Conservation (phyloP, 2,888 invertebrate species). For the Yponomeuta plumbellus region DNA sequence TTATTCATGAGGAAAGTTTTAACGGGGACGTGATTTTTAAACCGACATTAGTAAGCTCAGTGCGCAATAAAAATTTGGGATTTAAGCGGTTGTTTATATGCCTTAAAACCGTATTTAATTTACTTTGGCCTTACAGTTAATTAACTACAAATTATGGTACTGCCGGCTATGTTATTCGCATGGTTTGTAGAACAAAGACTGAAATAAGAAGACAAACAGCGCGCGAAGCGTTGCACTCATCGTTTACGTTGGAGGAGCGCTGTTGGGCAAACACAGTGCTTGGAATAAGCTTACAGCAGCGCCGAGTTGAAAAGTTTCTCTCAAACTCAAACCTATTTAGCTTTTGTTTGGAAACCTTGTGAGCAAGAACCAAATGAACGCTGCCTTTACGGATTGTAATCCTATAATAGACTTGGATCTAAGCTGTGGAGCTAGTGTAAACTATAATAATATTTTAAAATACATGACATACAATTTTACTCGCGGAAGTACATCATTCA, state of each 20-base stretch:
- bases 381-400: not conserved
- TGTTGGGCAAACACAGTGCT: conserved; percentile 45
- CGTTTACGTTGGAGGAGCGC: conserved; percentile 55
- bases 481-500: no score
- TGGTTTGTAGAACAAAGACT: conserved; percentile 48
- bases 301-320: conserved; percentile 45
- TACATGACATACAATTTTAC: no score
- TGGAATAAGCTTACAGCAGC: conserved; percentile 45
- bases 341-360: conserved; percentile 18
- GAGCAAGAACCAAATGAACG: conserved; percentile 11
- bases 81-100: conserved; percentile 27
- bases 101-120: conserved; percentile 7
- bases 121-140: conserved; percentile 33
- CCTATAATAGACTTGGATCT: not conserved
- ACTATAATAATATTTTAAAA: no score
- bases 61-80: conserved; percentile 47
- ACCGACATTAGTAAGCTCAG: conserved; percentile 69
- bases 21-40: conserved; percentile 73
- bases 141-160: conserved; percentile 12
- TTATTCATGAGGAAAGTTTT: conserved; percentile 75
- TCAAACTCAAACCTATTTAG: conserved; percentile 26
- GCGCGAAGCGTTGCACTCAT: conserved; percentile 46
- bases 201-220: conserved; percentile 57
- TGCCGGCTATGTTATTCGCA: conserved; percentile 29
- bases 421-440: no score